Evolutionary conservation across 2,888 invertebrate species (phyloP).

Genomic region (Escarpia spicata): DNA sequence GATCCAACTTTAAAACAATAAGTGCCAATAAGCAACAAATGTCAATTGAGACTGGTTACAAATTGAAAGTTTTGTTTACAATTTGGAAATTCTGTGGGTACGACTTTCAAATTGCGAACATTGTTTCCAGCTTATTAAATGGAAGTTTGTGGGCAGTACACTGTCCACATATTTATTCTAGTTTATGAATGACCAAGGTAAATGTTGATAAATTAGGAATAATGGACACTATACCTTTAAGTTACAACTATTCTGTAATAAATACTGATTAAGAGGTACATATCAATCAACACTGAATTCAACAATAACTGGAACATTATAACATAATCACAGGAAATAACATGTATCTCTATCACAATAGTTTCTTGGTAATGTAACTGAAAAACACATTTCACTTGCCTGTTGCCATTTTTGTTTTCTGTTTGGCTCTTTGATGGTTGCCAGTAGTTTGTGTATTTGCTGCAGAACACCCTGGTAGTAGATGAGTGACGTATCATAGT

Average conservation of each 20-base stretch:
- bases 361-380: neutral
- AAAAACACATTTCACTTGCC: conserved; percentile 67
- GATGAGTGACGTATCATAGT: conserved; percentile 92
- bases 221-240: neutral
- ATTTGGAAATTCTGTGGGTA: too few relatives aligned
- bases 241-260: neutral
- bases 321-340: neutral
- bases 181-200: too few relatives aligned
- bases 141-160: too few relatives aligned
- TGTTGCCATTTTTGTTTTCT: conserved; percentile 70
- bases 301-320: neutral
- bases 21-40: too few relatives aligned
- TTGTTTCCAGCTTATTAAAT: too few relatives aligned
- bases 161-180: too few relatives aligned
- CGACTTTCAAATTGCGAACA: too few relatives aligned
- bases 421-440: conserved; percentile 66
- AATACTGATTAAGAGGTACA: neutral
- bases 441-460: conserved; percentile 86
- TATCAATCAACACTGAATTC: neutral
- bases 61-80: too few relatives aligned
- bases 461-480: conserved; percentile 93
- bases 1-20: too few relatives aligned
- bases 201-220: too few relatives aligned
- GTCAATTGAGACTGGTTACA: too few relatives aligned
- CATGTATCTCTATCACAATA: neutral